Evolutionary conservation across 2,888 invertebrate genomes (phyloP), one percentile per base, ranked within the genome.

Genomic region (Rhamnusium bicolor): DNA sequence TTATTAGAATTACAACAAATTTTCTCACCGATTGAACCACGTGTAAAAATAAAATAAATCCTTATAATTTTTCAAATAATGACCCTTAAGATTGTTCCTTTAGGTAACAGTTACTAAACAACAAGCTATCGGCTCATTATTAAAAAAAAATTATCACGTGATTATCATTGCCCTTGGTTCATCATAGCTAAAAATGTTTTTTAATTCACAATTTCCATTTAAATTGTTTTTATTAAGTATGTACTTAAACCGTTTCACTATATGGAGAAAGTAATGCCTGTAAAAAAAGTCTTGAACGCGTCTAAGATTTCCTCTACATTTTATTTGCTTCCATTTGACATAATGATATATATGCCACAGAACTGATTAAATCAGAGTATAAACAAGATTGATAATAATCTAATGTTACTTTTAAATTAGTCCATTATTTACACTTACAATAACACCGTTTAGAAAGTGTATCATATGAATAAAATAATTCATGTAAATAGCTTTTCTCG

Each of bases 371-470:
- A 27, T 27, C 47, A 47, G n/a, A 47, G 14, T 14, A 46, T 29
- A 46, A 21, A 49, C 19, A 46, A n/a, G 47, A 12, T 40, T 14
- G 62, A 24, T 62, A 49, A 47, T 27, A 49, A 47, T 27, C 32
- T 58, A 58, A 58, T 32, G 19, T 58, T 29, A 32, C 16, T 58
- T 58, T 58, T 58, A 58, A 58, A 32, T 32, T 18, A 16, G 10
- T 58, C 40, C 40, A 40, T 40, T 32, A 58, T 58, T 58, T 32
- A 58, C 19, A 32, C 18, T 32, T 8, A 18, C 32, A 54, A 58
- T 16, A 58, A 14, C 32, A 32, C 14, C 29, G 18, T 18, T 18
- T 62, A 62, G 62, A 62, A 62, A 62, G 62, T 47, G 46, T 47
- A 32, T 58, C 6, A 6, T 54, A 24, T 54, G 21, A 24, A 54